phyloP scores from a whole-genome alignment of 2,797 vertebrate genomes.

The Sebastes steindachneri region DNA sequence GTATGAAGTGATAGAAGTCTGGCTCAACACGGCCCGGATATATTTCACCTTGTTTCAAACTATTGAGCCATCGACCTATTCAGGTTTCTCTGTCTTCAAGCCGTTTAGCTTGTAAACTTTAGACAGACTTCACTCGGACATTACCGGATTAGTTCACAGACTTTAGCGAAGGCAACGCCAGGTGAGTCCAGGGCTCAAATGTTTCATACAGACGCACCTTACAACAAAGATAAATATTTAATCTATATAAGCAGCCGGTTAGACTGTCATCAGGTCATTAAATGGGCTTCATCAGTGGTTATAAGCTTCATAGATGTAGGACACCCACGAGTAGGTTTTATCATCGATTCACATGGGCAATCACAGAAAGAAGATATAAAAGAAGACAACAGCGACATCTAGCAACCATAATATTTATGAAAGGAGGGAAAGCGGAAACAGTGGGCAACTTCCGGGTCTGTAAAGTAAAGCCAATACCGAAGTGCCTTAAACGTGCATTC shows the following conservation, averaged over 20 bases:
- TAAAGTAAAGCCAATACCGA: no score
- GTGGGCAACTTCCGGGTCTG: no score
- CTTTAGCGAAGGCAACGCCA: neutral
- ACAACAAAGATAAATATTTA: neutral
- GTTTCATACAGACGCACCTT: neutral
- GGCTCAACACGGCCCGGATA: neutral
- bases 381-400: no score
- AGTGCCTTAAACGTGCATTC: no score
- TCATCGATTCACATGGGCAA: no score
- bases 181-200: neutral
- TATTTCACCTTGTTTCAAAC: neutral
- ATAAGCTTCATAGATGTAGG: no score
- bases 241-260: neutral
- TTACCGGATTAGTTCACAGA: neutral
- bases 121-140: neutral
- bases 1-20: slow-evolving; percentile 11
- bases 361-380: no score
- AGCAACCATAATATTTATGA: no score
- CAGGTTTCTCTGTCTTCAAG: neutral
- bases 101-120: neutral
- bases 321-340: no score
- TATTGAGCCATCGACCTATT: neutral
- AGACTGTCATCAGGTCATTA: no score
- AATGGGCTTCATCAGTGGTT: no score
- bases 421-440: no score